Conservation (phyloP, 2,113 vertebrate species). For the Lamprotornis superbus region DNA sequence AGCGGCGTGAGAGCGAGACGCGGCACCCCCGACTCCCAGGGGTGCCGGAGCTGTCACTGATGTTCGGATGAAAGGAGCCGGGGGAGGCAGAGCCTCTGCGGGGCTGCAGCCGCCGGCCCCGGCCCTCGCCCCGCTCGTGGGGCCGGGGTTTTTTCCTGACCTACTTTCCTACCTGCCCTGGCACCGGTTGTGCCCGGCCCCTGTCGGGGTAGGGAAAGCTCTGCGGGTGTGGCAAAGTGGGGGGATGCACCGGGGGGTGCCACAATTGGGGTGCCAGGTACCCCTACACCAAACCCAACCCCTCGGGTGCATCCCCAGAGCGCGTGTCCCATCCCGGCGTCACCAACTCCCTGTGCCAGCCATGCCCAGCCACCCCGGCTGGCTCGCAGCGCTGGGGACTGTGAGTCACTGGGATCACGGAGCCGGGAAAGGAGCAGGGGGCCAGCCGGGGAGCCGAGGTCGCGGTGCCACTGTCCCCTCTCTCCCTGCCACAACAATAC, state of each 20-base stretch:
- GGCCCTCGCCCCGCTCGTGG: neutral
- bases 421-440: neutral
- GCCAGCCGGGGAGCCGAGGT: neutral
- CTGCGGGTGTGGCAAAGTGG: neutral
- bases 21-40: neutral
- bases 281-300: fast-evolving
- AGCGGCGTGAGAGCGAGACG: neutral
- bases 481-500: neutral
- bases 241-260: neutral
- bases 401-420: neutral
- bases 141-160: constrained; percentile 43
- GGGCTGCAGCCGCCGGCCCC: neutral
- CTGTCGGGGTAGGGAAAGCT: neutral
- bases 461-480: neutral
- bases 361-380: neutral
- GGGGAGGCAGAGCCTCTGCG: neutral
- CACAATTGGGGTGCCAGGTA: fast-evolving
- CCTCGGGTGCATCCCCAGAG: fast-evolving
- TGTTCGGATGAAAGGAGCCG: constrained; percentile 6
- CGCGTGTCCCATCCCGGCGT: fast-evolving
- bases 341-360: fast-evolving
- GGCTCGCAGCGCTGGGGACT: neutral
- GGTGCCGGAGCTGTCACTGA: neutral
- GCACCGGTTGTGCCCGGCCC: neutral
- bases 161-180: constrained; percentile 38